Evolutionary conservation across 2,797 vertebrate genomes (phyloP).

Genomic region (Momotus momota): DNA sequence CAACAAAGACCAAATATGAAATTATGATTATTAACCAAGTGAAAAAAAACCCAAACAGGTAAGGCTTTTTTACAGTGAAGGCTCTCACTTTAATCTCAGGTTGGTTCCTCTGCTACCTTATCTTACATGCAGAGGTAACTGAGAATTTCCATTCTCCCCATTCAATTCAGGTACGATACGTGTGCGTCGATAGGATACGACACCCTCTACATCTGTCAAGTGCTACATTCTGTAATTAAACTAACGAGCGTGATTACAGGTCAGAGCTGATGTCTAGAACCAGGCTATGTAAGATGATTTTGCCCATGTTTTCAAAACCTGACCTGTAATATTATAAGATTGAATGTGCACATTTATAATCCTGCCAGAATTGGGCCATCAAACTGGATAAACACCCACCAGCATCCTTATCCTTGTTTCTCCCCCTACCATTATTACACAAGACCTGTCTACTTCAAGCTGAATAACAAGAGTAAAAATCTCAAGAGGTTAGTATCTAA

Average conservation of each 20-base stretch:
- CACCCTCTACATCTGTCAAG: not conserved
- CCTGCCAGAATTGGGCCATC: not conserved
- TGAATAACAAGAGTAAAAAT: not conserved
- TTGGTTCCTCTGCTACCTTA: not conserved
- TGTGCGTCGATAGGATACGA: not conserved
- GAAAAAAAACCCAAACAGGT: not conserved
- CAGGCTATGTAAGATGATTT: not conserved
- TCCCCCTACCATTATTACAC: not conserved
- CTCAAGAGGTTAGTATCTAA: not conserved
- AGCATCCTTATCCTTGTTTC: not conserved
- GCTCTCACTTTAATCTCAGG: not conserved
- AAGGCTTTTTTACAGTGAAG: not conserved
- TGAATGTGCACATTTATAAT: not conserved
- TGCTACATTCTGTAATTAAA: not conserved
- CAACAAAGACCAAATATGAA: not conserved
- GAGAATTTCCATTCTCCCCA: not conserved
- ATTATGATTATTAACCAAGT: not conserved
- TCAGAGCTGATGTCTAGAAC: not conserved
- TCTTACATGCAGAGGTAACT: not conserved
- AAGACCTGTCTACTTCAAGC: not conserved
- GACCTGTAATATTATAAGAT: not conserved
- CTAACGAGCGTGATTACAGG: not conserved
- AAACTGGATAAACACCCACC: not conserved
- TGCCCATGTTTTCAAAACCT: not conserved
- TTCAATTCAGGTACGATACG: not conserved